Evolutionary conservation across 1,140 invertebrate species (phyloP).

Genomic region (Ceratina japonica): DNA sequence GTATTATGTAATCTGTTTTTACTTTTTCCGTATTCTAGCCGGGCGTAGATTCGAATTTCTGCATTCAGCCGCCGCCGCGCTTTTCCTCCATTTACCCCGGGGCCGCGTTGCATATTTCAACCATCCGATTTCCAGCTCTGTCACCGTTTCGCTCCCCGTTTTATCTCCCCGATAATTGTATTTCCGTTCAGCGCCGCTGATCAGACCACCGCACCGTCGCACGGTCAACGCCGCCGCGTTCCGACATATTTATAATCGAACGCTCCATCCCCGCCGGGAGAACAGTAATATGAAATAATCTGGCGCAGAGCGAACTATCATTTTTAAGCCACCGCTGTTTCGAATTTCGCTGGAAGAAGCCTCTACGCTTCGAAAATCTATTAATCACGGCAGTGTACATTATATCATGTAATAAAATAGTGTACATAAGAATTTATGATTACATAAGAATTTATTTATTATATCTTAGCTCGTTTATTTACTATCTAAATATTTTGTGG

Average conservation of each 20-base stretch:
- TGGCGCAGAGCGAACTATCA: not conserved
- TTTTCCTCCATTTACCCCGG: conserved; percentile 33
- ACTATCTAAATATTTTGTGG: no score
- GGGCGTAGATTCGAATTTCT: conserved; percentile 20
- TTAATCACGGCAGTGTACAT: no score
- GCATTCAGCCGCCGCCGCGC: conserved; percentile 5
- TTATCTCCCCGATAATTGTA: conserved; percentile 68
- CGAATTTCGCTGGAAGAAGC: not conserved
- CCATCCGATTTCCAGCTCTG: conserved; percentile 61
- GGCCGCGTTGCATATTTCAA: conserved; percentile 64
- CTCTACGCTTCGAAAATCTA: no score
- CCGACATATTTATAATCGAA: conserved; percentile 59
- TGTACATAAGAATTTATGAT: no score
- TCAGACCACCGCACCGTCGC: conserved; percentile 50
- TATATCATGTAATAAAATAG: no score
- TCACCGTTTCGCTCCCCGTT: conserved; percentile 62
- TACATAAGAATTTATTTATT: no score
- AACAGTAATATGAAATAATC: conserved; percentile 27
- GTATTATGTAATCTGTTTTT: no score
- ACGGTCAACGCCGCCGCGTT: conserved; percentile 47
- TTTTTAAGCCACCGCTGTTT: not conserved
- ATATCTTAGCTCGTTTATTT: no score
- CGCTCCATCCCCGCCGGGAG: conserved; percentile 4
- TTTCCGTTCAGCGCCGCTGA: conserved; percentile 62
- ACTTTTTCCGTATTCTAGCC: not conserved